A percentile compares a stretch with the other conserved stretches of the same genome.
These are phyloP conservation scores for Agonopterix alstromeriana DNA, from an alignment of 2,888 invertebrate genomes.

Conservation along the genomic window DNA sequence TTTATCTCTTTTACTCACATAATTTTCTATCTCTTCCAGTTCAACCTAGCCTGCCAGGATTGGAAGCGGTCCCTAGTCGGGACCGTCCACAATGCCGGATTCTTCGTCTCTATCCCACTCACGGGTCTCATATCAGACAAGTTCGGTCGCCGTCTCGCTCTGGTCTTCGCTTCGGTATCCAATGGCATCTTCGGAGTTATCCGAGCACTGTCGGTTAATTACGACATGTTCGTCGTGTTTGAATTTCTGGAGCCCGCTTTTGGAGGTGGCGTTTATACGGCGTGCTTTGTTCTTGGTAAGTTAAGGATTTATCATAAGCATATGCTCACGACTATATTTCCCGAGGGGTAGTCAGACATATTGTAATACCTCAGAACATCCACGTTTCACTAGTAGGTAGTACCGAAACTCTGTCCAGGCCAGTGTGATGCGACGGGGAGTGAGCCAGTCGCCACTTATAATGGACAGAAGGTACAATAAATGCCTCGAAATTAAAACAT, in stretches of 20 bases:
- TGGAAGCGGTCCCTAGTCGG: conserved; percentile 87
- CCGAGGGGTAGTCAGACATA: too few species aligned
- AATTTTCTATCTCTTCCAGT: conserved; percentile 61
- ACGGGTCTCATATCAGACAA: conserved; percentile 83
- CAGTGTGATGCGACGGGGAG: too few species aligned
- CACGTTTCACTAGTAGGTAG: too few species aligned
- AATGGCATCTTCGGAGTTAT: conserved; percentile 75
- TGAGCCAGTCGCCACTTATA: too few species aligned
- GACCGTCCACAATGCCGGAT: conserved; percentile 84
- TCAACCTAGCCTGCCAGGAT: conserved; percentile 79
- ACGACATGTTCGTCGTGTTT: conserved; percentile 75
- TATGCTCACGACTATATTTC: too few species aligned
- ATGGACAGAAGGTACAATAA: too few species aligned
- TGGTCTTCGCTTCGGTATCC: conserved; percentile 74
- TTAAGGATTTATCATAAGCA: too few species aligned
- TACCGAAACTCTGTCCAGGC: too few species aligned
- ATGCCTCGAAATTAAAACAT: too few species aligned
- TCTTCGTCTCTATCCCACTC: conserved; percentile 83
- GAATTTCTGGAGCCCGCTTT: conserved; percentile 78
- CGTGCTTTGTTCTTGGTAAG: conserved; percentile 79
- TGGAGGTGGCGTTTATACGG: conserved; percentile 76
- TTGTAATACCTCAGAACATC: too few species aligned
- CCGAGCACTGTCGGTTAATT: conserved; percentile 75
- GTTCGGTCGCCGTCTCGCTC: conserved; percentile 79
- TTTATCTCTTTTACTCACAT: too few species aligned